These are phyloP conservation scores for Orthosia gothica DNA, from an alignment of 2,888 invertebrate species.

Conservation along the genomic window DNA sequence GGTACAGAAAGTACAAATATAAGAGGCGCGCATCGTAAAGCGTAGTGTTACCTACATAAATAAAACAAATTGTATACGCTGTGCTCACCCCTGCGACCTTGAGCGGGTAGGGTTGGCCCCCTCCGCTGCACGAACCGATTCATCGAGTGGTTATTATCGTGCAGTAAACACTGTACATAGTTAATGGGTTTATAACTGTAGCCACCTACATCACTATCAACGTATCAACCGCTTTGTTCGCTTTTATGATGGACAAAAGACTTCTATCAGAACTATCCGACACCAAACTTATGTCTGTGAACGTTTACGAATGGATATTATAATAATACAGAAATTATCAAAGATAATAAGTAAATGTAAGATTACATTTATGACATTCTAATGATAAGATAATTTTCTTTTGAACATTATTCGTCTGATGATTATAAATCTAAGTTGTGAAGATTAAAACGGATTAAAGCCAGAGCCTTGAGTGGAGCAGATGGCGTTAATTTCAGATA, in stretches of 20 bases:
- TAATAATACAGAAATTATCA: constrained; percentile 31
- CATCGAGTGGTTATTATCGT: constrained; percentile 72
- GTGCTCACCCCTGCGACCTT: constrained; percentile 84
- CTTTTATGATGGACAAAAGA: constrained; percentile 43
- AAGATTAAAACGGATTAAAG: constrained; percentile 16
- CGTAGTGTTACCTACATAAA: constrained; percentile 62
- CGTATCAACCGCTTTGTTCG: constrained; percentile 31
- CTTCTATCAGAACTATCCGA: constrained; percentile 23
- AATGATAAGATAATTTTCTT: constrained; percentile 49
- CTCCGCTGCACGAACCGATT: constrained; percentile 72
- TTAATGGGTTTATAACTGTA: constrained; percentile 66
- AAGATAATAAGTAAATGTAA: constrained; percentile 27
- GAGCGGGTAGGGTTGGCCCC: constrained; percentile 82
- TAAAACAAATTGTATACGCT: constrained; percentile 65
- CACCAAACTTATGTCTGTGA: constrained; percentile 7
- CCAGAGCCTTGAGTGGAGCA: constrained; percentile 4
- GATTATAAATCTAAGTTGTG: constrained; percentile 25
- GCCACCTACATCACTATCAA: constrained; percentile 54
- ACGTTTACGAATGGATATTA: constrained; percentile 12
- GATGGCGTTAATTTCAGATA: constrained; percentile 10
- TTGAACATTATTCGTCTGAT: constrained; percentile 18
- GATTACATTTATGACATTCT: constrained; percentile 30
- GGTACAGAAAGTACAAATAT: constrained; percentile 63
- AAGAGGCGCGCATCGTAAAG: constrained; percentile 66
- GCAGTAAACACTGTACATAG: constrained; percentile 64